phyloP scores from a whole-genome alignment of 2,888 invertebrate species.

The Pseudococcus viburni region DNA sequence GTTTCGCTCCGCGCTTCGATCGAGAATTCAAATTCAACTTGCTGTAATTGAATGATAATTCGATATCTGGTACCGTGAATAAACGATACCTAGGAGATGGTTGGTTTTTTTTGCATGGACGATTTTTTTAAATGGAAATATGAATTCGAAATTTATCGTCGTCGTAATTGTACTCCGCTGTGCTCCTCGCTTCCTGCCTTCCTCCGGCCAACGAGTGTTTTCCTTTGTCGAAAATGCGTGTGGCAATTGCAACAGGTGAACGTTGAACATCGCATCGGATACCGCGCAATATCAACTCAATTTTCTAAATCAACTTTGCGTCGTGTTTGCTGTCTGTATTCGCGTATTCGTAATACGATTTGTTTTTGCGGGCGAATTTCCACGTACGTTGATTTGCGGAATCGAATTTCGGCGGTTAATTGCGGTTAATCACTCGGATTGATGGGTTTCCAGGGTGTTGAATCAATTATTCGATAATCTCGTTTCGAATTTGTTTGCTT shows the following conservation, averaged over 20 bases:
- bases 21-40: too few relatives aligned
- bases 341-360: background rate
- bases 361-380: background rate
- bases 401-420: background rate
- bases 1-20: too few relatives aligned
- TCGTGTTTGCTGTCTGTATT: background rate
- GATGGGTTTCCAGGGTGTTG: background rate
- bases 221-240: background rate
- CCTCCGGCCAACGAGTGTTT: background rate
- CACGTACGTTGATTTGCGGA: background rate
- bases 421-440: background rate
- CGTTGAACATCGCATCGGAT: background rate
- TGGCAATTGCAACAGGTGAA: background rate
- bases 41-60: too few relatives aligned
- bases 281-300: background rate
- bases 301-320: background rate
- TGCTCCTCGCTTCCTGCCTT: too few relatives aligned
- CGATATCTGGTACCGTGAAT: too few relatives aligned
- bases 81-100: too few relatives aligned
- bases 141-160: background rate
- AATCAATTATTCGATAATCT: background rate
- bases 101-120: too few relatives aligned
- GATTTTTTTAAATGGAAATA: background rate
- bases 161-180: too few relatives aligned
- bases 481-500: background rate